Conservation (phyloP, 2,113 vertebrate species). For the Eretmochelys imbricata region DNA sequence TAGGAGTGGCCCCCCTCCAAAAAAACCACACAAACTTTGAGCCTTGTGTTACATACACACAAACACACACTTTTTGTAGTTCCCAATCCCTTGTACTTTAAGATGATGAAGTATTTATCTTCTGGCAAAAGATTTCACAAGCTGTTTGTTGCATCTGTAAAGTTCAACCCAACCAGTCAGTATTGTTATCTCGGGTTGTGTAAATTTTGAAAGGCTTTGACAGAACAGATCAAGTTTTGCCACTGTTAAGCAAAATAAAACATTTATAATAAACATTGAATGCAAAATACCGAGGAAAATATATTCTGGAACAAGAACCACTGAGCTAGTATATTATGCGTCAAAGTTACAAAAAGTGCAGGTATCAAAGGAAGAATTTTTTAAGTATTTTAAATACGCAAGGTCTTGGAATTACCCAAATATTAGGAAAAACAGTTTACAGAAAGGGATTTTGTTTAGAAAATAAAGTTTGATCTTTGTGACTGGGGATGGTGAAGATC, state of each 20-base stretch:
- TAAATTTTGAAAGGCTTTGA: neutral
- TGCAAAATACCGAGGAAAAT: neutral
- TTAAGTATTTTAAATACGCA: neutral
- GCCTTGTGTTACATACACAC: neutral
- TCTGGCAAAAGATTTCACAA: neutral
- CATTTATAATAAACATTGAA: neutral
- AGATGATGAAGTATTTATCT: neutral
- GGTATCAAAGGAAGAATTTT: constrained; percentile 7
- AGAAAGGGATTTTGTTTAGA: neutral
- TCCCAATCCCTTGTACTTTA: neutral
- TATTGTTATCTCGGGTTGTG: neutral
- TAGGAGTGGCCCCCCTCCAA: neutral
- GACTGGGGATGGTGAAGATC: neutral
- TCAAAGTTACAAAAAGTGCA: neutral
- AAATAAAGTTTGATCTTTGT: neutral
- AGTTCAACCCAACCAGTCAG: neutral
- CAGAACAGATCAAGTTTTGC: neutral
- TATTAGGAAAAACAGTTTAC: neutral
- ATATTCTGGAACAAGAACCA: neutral
- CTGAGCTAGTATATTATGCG: neutral
- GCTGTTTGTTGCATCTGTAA: neutral
- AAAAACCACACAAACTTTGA: neutral
- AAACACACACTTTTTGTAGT: neutral
- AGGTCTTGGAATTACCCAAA: neutral
- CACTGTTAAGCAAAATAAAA: constrained; percentile 1